Conservation (phyloP, 1,140 invertebrate genomes). For the Steinernema feltiae region DNA sequence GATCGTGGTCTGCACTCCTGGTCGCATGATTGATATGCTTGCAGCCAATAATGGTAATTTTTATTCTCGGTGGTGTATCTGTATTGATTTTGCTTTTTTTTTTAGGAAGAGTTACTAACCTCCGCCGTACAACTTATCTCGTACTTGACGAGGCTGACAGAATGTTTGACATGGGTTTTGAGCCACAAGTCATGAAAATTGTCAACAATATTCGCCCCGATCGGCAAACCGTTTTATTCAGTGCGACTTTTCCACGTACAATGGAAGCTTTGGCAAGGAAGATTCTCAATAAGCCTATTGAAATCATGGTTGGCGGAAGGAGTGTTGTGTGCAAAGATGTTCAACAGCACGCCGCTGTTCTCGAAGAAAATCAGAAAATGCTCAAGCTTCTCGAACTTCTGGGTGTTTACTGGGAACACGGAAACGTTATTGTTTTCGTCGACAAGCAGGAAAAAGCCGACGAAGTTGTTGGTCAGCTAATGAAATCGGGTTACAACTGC, state of each 20-base stretch:
- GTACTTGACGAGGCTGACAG: slow-evolving; percentile 97
- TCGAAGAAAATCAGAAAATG: slow-evolving; percentile 89
- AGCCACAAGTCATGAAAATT: slow-evolving; percentile 86
- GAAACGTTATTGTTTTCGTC: slow-evolving; percentile 91
- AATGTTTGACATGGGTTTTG: slow-evolving; percentile 99
- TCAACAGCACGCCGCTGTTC: slow-evolving; percentile 83
- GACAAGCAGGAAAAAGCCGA: slow-evolving; percentile 97
- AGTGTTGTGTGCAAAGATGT: slow-evolving; percentile 98
- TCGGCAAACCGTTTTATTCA: slow-evolving; percentile 95
- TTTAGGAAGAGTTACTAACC: slow-evolving; percentile 81
- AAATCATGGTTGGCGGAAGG: slow-evolving; percentile 80
- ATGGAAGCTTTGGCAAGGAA: slow-evolving; percentile 95
- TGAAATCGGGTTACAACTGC: slow-evolving; percentile 89
- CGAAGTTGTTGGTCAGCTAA: slow-evolving; percentile 83
- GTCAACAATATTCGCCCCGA: slow-evolving; percentile 95
- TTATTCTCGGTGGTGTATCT: slow-evolving; percentile 17
- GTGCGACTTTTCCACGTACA: slow-evolving; percentile 93
- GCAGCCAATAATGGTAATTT: slow-evolving; percentile 82
- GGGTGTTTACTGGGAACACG: slow-evolving; percentile 84
- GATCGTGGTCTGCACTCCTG: slow-evolving; percentile 97
- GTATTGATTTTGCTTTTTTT: slow-evolving; percentile 18
- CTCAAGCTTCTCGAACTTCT: slow-evolving; percentile 91
- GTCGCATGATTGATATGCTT: slow-evolving; percentile 99
- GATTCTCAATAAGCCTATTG: slow-evolving; percentile 87
- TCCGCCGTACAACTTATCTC: slow-evolving; percentile 87